Evolutionary conservation across 2,797 vertebrate species (phyloP), one percentile per base, ranked within the genome.

Genomic region (Anabacerthia variegaticeps): DNA sequence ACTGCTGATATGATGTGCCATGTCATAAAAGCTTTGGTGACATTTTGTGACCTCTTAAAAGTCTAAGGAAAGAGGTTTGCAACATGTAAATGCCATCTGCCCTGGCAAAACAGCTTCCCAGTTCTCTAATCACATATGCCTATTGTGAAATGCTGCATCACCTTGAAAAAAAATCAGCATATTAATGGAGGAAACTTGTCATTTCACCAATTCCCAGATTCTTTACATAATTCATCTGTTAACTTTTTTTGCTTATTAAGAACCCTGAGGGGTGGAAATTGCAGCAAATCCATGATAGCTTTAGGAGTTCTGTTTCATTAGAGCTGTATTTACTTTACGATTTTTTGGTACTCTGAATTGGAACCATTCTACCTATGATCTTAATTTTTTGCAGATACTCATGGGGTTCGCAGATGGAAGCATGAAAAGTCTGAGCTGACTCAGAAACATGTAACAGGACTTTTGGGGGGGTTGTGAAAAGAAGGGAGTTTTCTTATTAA

Each of bases 31-130:
- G 88, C 85, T 93, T 85, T 80, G 71, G 74, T 96, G 94, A 87
- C 90, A 93, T 96, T 96, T 93, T 79, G n/a, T 81, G 85, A 96
- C 87, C 92, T 85, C 85, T 79, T 95, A 43, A 71, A 90, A 88
- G 41, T 67, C 67, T 63, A 86, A 61, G 0, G 2, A 69, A 86
- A 88, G 80, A 65, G 56, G 52, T 88, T 95, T 90, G 83, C 77
- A 85, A 54, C 34, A 27, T 36, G 34, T 65, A 67, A 93, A 91
- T 97, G 80, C 74, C 90, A 93, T 96, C 71, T 95, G 71, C 44
- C 54, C 30, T 48, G 28, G 74, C 56, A 85, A 54, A 93, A 61
- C 84, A 93, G 44, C 80, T 88, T 92, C 77, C 68, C 71, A 39
- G 76, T 81, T 93, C 80, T 84, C 52, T 90, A 51, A 81, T 88